Evolutionary conservation across 2,797 vertebrate species (phyloP).

Genomic region (Sardinella longiceps): DNA sequence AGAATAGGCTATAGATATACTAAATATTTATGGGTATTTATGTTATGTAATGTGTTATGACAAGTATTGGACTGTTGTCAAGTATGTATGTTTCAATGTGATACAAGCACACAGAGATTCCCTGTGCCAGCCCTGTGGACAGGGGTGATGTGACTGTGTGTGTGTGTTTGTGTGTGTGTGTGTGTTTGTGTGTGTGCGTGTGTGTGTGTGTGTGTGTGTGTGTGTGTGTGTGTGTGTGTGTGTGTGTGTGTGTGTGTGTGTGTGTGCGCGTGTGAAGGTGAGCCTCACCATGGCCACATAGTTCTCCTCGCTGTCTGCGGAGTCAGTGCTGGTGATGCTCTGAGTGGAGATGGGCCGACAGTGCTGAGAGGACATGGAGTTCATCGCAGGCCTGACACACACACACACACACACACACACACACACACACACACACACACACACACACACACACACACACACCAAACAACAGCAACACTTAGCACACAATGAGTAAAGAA

Average conservation of each 20-base stretch:
- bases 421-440: background rate
- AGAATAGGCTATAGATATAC: background rate
- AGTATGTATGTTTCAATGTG: background rate
- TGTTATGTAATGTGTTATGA: no score
- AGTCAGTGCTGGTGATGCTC: slow-evolving; percentile 99
- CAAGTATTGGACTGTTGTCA: background rate
- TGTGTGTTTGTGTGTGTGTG: background rate
- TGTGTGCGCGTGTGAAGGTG: background rate
- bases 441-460: background rate
- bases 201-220: slow-evolving; percentile 31
- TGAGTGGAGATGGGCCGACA: slow-evolving; percentile 96
- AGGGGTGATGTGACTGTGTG: background rate
- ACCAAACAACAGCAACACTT: background rate
- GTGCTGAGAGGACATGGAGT: slow-evolving; percentile 86
- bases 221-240: background rate
- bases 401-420: background rate
- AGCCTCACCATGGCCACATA: slow-evolving; percentile 95
- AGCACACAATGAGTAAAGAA: background rate
- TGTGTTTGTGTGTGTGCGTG: slow-evolving; percentile 11
- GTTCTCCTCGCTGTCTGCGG: slow-evolving; percentile 97
- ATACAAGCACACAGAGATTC: background rate
- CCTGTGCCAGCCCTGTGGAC: background rate
- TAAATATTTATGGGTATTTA: background rate
- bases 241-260: slow-evolving; percentile 3
- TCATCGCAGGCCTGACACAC: slow-evolving; percentile 81